A percentile compares a stretch with the other conserved stretches of the same genome.
phyloP scores from a whole-genome alignment of 2,797 vertebrate species.

The Bovichtus variegatus region DNA sequence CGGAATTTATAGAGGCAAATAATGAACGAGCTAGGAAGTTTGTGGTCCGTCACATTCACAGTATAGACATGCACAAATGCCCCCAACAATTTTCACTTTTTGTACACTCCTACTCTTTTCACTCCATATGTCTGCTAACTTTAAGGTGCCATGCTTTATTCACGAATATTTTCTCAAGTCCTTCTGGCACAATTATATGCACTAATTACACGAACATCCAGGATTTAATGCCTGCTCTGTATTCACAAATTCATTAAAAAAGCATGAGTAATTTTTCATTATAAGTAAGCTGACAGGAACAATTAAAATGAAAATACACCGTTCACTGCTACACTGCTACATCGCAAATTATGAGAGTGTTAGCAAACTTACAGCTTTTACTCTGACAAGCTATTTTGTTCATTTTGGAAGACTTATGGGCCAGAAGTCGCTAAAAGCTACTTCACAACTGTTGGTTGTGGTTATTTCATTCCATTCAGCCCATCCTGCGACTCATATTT shows the following conservation, averaged over 20 bases:
- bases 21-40: conserved; percentile 14
- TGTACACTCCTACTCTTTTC: neutral
- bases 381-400: neutral
- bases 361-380: neutral
- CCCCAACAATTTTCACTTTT: neutral
- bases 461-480: neutral
- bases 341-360: neutral
- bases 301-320: neutral
- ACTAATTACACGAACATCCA: conserved; percentile 22
- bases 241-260: conserved; percentile 16
- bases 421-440: neutral
- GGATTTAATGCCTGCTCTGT: conserved; percentile 9
- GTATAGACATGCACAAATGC: neutral
- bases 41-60: neutral
- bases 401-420: conserved; percentile 2
- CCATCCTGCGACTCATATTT: neutral
- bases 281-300: conserved; percentile 9
- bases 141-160: conserved; percentile 4
- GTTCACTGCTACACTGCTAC: neutral
- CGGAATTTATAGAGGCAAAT: conserved; percentile 1
- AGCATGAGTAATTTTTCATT: conserved; percentile 3
- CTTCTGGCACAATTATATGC: neutral
- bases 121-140: neutral
- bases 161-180: conserved; percentile 1
- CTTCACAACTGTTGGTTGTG: neutral